Evolutionary conservation across 2,113 vertebrate genomes (phyloP), one percentile per base, ranked within the genome.

Genomic region (Corythaixoides concolor): DNA sequence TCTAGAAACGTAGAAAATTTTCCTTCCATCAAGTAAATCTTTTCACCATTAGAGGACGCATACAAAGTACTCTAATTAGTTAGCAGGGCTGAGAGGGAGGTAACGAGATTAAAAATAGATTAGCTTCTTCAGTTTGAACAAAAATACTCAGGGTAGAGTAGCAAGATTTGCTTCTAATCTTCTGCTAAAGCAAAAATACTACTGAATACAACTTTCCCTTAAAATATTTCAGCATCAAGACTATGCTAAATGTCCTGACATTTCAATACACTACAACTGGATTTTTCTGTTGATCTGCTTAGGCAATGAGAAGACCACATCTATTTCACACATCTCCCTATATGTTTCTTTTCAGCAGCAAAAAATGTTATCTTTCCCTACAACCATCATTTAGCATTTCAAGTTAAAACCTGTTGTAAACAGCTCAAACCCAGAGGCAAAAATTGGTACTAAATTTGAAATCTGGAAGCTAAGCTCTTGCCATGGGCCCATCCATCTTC

Each of bases 351-450:
- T 97, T 92, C 88, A 93, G 90, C 50, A 93, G 67, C 13, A 87
- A 95, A 95, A 97, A 91, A 95, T 55, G 53, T 37, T 50, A 1
- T 64, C 82, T 92, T 82, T 95, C 85, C 90, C 75, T 93, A 96
- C 66, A 88, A 96, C 88, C 50, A 77, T 64, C 92, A 55, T 93
- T 97, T 92, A 90, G 66, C 79, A 85, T 84, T 91, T 91, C 91
- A 88, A 83, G 53, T 18, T 88, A 92, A 94, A 89, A 95, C 56
- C 76, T 73, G 50, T 70, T 94, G 87, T 74, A 97, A 98, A 82
- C 66, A 97, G 66, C 79, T 90, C 73, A 97, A 93, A 96, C 49
- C 93, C 69, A 93, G 80, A 96, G 74, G 95, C 64, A 96, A 95
- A 96, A 91, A 76, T 2, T 60, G 33, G 90, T 74, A 73, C 8